Evolutionary conservation across 2,888 invertebrate genomes (phyloP).

Genomic region (Schizaphis graminum): DNA sequence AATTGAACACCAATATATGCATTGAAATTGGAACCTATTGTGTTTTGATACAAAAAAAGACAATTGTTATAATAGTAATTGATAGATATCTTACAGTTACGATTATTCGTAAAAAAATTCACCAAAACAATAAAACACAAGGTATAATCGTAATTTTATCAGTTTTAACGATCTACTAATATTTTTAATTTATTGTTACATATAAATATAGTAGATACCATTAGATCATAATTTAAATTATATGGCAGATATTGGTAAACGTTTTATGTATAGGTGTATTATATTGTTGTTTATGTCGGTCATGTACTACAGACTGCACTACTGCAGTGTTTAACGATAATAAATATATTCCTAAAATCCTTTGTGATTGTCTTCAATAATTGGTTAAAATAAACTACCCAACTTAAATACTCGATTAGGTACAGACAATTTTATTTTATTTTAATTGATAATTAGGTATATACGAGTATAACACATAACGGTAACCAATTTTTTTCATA

Average conservation of each 20-base stretch:
- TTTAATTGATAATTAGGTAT: not conserved
- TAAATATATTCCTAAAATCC: not conserved
- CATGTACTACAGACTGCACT: not conserved
- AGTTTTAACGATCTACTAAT: not conserved
- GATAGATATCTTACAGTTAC: constrained; percentile 28
- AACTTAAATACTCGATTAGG: not conserved
- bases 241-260: not conserved
- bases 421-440: not conserved
- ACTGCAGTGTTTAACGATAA: not conserved
- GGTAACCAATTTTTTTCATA: not conserved
- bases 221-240: not conserved
- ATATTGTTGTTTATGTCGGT: not conserved
- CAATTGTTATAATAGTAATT: not conserved
- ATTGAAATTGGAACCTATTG: constrained; percentile 14
- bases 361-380: not conserved
- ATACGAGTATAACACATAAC: not conserved
- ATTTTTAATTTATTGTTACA: not conserved
- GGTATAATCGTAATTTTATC: not conserved
- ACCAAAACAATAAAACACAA: not conserved
- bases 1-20: constrained; percentile 2
- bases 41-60: constrained; percentile 24
- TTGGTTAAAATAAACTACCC: not conserved
- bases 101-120: constrained; percentile 21
- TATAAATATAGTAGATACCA: not conserved
- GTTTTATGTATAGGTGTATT: not conserved